Percentiles rank a stretch among this genome's conserved stretches.
Conservation (phyloP, 2,888 invertebrate species). For the Torymus aiolomorphi region DNA sequence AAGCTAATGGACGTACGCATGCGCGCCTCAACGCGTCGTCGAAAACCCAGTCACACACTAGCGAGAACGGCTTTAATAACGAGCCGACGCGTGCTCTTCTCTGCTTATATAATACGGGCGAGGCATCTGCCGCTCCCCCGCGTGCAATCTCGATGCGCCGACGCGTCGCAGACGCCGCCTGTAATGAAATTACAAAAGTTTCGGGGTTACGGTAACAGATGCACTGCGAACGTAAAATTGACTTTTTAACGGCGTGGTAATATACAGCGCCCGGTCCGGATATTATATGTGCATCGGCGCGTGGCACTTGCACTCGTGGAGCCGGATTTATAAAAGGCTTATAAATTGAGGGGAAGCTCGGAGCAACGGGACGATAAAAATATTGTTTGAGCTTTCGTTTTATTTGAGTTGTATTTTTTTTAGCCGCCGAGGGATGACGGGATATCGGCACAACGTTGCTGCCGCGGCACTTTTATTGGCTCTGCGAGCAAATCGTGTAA, state of each 20-base stretch:
- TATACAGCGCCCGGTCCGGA: constrained; percentile 2
- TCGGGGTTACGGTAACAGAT: constrained; percentile 49
- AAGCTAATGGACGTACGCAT: too few relatives aligned
- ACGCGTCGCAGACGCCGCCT: neutral
- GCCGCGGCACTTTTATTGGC: too few relatives aligned
- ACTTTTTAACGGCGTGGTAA: constrained; percentile 43
- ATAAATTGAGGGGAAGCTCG: too few relatives aligned
- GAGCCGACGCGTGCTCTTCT: constrained; percentile 22
- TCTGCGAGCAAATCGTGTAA: too few relatives aligned
- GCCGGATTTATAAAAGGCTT: too few relatives aligned
- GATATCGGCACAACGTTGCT: too few relatives aligned
- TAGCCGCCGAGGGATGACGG: too few relatives aligned
- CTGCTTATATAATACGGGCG: constrained; percentile 8
- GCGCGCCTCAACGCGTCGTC: neutral
- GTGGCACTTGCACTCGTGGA: too few relatives aligned
- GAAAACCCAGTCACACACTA: constrained; percentile 47
- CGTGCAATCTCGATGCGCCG: constrained; percentile 28
- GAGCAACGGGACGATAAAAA: too few relatives aligned
- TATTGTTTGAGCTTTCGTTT: too few relatives aligned
- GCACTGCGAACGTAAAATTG: constrained; percentile 48
- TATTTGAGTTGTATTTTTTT: too few relatives aligned
- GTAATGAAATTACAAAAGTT: constrained; percentile 57
- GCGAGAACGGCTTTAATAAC: constrained; percentile 41
- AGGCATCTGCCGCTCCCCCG: constrained; percentile 40
- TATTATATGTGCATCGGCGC: too few relatives aligned